Conservation (phyloP, 2,113 vertebrate species). For the Vulpes vulpes region DNA sequence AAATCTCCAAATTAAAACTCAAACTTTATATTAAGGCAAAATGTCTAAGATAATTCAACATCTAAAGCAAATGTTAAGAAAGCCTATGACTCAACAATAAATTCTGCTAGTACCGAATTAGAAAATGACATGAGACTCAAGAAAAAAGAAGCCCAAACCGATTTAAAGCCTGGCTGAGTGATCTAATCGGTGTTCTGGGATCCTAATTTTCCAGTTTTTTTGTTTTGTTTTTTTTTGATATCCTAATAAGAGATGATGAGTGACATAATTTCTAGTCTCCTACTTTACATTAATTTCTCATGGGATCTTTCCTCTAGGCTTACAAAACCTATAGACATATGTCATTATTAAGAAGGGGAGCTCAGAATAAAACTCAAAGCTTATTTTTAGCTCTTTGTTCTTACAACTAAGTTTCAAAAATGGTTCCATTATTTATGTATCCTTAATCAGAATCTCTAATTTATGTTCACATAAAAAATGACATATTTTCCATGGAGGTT, state of each 20-base stretch:
- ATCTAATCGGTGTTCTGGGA: neutral
- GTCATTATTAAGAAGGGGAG: constrained; percentile 11
- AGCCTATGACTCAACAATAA: constrained; percentile 33
- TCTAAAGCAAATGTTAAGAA: constrained; percentile 35
- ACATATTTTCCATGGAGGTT: constrained; percentile 12
- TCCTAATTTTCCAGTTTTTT: neutral
- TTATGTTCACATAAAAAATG: constrained; percentile 23
- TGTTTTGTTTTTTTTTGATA: neutral
- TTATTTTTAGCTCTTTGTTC: neutral
- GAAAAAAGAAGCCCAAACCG: neutral
- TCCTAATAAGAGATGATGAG: neutral
- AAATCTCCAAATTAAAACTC: constrained; percentile 26
- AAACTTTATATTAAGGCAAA: constrained; percentile 51
- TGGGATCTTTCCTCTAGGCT: neutral
- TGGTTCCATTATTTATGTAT: neutral
- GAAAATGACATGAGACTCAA: constrained; percentile 42
- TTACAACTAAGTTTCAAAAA: constrained; percentile 18
- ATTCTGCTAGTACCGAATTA: neutral
- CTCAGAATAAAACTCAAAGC: constrained; percentile 26
- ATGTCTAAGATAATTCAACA: constrained; percentile 37
- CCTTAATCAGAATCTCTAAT: constrained; percentile 14
- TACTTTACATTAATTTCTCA: constrained; percentile 38
- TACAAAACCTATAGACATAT: neutral
- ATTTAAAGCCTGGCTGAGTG: constrained; percentile 12
- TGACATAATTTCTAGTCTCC: constrained; percentile 18